phyloP scores from a whole-genome alignment of 1,140 invertebrate genomes.

The Apis florea region DNA sequence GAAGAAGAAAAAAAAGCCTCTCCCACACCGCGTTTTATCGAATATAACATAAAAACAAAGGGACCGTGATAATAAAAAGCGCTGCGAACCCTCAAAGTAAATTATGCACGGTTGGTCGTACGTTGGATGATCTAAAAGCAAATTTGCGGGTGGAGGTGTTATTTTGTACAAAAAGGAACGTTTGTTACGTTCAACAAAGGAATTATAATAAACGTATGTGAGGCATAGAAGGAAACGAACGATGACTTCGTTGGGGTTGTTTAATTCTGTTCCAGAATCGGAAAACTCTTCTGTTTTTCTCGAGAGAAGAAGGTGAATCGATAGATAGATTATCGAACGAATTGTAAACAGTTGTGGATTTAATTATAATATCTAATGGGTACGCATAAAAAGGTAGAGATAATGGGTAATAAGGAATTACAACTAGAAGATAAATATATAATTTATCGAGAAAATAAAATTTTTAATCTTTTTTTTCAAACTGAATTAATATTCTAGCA shows the following conservation, averaged over 20 bases:
- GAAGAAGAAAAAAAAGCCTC: background rate
- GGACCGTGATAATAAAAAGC: background rate
- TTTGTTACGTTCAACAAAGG: background rate
- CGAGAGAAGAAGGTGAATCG: background rate
- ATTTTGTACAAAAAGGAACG: background rate
- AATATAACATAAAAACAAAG: constrained; percentile 6
- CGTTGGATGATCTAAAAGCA: background rate
- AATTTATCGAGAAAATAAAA: too few relatives aligned
- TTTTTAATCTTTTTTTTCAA: background rate
- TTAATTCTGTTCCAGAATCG: background rate
- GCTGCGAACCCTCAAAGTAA: background rate
- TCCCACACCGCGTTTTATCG: background rate
- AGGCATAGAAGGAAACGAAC: background rate
- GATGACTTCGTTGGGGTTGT: background rate
- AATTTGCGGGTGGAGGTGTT: background rate
- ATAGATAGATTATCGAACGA: background rate
- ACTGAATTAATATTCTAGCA: background rate
- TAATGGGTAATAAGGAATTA: background rate
- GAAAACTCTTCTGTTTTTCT: background rate
- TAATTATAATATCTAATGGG: background rate
- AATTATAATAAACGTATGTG: background rate
- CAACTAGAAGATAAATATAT: too few relatives aligned
- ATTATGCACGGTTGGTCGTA: background rate
- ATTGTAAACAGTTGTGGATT: background rate
- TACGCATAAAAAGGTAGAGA: background rate